Evolutionary conservation across 2,797 vertebrate genomes (phyloP), one percentile per base, ranked within the genome.

Genomic region (Agapornis canus): DNA sequence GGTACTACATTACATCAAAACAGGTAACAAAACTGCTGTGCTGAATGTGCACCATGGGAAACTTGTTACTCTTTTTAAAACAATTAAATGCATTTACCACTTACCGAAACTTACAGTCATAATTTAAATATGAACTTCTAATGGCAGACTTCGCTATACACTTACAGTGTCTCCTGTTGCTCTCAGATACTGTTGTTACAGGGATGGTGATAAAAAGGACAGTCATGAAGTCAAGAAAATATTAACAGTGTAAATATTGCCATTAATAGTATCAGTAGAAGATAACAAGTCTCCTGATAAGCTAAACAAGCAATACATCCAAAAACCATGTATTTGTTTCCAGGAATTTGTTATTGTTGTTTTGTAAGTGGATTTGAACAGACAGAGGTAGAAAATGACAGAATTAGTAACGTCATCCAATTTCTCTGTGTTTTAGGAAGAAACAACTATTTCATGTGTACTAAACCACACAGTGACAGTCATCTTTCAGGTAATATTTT

Each of bases 91-190:
- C 0, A 18, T 54, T 68, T 52, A 11, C 5, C 4, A 3, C 17
- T 35, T 51, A 49, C 54, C 75, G 51, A 48, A 60, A 69, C 6
- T 45, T 4, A 39, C 32, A 47, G 2, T 51, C 49, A 9, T 1
- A n/a, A 51, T 32, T 51, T 72, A 82, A 76, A 64, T 51, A 42
- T 2, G 8, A n/a, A n/a, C 5, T 40, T 83, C 47, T 40, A 65
- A 59, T 11, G 2, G 1, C 3, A 64, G 8, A 25, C 1, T 6
- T 78, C 32, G 3, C 37, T 90, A 35, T 10, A 54, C 1, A 42
- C 66, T 26, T 59, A 6, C 5, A 22, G 3, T 35, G 6, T 26
- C 5, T 82, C 7, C 37, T 88, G 4, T 35, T 64, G 42, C 6
- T 79, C 26, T 54, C 6, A 48, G 17, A 49, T 83, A 12, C 2